These are phyloP conservation scores for Dascillus cervinus DNA, from an alignment of 2,888 invertebrate genomes.

Conservation along the genomic window DNA sequence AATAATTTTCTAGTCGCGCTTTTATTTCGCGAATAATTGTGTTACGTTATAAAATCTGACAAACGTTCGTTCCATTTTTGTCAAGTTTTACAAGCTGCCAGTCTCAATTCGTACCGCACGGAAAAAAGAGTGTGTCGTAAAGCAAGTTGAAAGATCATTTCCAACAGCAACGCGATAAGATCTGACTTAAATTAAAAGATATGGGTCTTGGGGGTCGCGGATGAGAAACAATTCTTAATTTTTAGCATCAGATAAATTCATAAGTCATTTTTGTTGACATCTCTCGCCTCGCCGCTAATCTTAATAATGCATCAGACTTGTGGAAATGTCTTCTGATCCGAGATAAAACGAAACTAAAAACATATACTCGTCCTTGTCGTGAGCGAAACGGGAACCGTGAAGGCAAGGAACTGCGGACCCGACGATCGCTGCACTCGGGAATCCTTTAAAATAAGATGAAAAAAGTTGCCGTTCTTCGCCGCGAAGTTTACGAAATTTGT, in stretches of 20 bases:
- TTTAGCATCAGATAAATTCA: constrained; percentile 18
- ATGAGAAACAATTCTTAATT: constrained; percentile 19
- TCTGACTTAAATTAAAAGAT: constrained; percentile 18
- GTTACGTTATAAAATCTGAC: no score
- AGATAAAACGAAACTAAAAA: no score
- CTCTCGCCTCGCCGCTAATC: constrained; percentile 13
- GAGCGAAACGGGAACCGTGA: no score
- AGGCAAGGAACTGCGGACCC: no score
- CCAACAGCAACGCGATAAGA: constrained; percentile 5
- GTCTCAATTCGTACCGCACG: no score
- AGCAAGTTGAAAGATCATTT: constrained; percentile 3
- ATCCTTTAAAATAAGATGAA: not conserved
- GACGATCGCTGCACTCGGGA: no score
- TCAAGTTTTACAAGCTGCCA: no score
- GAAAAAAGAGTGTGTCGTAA: not conserved
- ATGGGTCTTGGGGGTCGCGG: constrained; percentile 8
- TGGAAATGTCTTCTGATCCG: constrained; percentile 11
- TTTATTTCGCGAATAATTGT: no score
- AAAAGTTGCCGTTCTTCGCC: not conserved
- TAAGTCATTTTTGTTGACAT: constrained; percentile 17
- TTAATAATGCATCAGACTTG: constrained; percentile 16
- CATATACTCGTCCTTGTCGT: no score
- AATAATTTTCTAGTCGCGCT: no score
- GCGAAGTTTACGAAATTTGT: constrained; percentile 4
- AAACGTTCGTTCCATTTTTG: no score